These are phyloP conservation scores for Sebastolobus altivelis DNA, from an alignment of 2,797 vertebrate species.

Conservation along the genomic window DNA sequence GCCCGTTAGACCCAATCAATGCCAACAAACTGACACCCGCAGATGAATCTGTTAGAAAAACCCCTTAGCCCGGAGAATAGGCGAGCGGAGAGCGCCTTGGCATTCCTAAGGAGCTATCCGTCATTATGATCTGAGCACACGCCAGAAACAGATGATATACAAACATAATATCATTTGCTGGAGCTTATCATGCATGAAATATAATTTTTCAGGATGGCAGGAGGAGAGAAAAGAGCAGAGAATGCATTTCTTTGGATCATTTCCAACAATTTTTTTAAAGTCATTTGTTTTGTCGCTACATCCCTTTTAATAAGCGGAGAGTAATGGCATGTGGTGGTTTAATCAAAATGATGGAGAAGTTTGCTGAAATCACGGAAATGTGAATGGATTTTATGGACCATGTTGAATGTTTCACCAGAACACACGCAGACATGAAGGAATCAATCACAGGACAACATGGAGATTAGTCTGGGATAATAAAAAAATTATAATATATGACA, in stretches of 20 bases:
- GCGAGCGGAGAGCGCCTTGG: constrained; percentile 52
- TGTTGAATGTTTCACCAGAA: constrained; percentile 43
- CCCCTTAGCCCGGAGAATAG: constrained; percentile 64
- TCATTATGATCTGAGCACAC: constrained; percentile 76
- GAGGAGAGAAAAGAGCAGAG: constrained; percentile 45
- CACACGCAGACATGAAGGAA: constrained; percentile 8
- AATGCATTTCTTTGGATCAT: constrained; percentile 42
- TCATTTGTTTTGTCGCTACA: constrained; percentile 45
- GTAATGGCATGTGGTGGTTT: constrained; percentile 40
- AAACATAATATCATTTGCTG: constrained; percentile 78
- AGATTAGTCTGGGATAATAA: background rate
- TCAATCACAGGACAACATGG: background rate
- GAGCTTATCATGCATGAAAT: constrained; percentile 73
- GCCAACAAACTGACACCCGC: constrained; percentile 73
- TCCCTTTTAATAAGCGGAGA: constrained; percentile 39
- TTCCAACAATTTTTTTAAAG: constrained; percentile 34
- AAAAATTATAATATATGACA: background rate
- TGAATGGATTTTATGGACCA: constrained; percentile 6
- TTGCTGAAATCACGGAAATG: constrained; percentile 27
- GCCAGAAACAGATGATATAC: constrained; percentile 74
- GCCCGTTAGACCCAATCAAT: constrained; percentile 73
- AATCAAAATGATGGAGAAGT: constrained; percentile 47
- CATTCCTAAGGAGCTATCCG: constrained; percentile 72
- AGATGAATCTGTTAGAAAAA: constrained; percentile 76
- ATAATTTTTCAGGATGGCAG: constrained; percentile 57